Conservation (phyloP, 2,113 vertebrate species). For the Oncorhynchus mykiss region DNA sequence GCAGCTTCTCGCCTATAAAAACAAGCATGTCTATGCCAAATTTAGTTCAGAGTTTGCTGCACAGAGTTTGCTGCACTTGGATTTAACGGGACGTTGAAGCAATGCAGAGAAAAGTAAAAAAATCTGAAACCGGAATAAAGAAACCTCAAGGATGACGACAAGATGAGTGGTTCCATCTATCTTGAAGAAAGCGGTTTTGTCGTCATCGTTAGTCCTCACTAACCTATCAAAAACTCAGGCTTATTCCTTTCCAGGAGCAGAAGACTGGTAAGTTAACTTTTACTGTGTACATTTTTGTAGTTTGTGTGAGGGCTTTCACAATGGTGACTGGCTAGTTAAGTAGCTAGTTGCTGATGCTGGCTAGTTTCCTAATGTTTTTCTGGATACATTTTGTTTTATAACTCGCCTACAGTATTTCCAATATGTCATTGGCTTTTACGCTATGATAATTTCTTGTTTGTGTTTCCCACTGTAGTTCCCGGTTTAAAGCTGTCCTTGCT, state of each 20-base stretch:
- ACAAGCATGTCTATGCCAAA: too few relatives aligned
- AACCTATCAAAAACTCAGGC: neutral
- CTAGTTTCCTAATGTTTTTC: too few relatives aligned
- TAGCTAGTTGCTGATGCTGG: too few relatives aligned
- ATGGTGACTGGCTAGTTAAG: too few relatives aligned
- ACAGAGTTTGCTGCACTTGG: constrained; percentile 31
- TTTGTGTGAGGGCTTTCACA: too few relatives aligned
- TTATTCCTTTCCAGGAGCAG: neutral
- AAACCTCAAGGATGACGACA: neutral
- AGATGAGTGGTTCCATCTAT: neutral
- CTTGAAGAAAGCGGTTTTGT: neutral
- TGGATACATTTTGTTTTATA: too few relatives aligned
- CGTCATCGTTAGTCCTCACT: neutral
- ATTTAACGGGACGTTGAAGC: constrained; percentile 37
- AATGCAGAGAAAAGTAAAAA: constrained; percentile 7
- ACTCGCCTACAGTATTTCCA: too few relatives aligned
- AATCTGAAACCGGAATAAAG: constrained; percentile 5
- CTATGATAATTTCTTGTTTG: neutral
- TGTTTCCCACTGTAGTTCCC: neutral
- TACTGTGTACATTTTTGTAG: neutral
- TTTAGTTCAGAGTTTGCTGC: constrained; percentile 13
- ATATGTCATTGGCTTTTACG: too few relatives aligned
- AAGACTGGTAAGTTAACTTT: neutral
- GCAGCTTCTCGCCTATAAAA: too few relatives aligned
- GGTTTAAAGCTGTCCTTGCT: constrained; percentile 22